Evolutionary conservation across 2,797 vertebrate genomes (phyloP), one percentile per base, ranked within the genome.

Genomic region (Odontamblyopus lacepedii): DNA sequence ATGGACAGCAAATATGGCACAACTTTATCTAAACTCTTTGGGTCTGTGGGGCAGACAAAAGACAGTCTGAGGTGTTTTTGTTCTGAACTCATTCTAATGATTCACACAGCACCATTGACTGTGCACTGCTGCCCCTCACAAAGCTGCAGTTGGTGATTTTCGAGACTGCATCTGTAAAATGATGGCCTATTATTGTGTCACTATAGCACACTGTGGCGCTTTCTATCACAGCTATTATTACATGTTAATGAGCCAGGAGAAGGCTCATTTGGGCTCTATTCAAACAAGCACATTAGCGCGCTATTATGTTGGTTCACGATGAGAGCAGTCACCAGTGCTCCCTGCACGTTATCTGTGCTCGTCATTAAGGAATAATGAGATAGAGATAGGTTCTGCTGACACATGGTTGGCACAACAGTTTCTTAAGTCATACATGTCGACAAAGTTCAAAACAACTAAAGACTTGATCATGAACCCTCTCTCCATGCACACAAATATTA

Each of bases 261-360:
- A 66, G 63, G 63, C 63, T 66, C 63, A 66, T 66, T 66, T 66
- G 63, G 63, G 63, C 44, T 66, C 63, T 66, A 66, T 66, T 66
- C 63, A 66, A 66, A 66, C 63, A 66, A 66, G 41, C 63, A 66
- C 63, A 66, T 66, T 66, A 66, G 63, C 7, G n/a, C 1, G 44
- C 63, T 66, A 66, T 66, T 66, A 50, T 66, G 63, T 66, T 66
- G 44, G 63, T 66, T 66, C 44, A 27, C 15, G 16, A 66, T 27
- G 63, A 66, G 63, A 50, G 26, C 26, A 29, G 44, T 65, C 63
- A 48, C 63, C 26, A 50, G 26, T 66, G 44, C 63, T 51, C 63
- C 44, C 26, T 66, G 23, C 63, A 66, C 63, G 26, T 61, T 29
- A 51, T 29, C 26, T 18, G 63, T 6, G 6, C 13, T 50, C 23